phyloP scores from a whole-genome alignment of 2,888 invertebrate species.

The Tipula unca region DNA sequence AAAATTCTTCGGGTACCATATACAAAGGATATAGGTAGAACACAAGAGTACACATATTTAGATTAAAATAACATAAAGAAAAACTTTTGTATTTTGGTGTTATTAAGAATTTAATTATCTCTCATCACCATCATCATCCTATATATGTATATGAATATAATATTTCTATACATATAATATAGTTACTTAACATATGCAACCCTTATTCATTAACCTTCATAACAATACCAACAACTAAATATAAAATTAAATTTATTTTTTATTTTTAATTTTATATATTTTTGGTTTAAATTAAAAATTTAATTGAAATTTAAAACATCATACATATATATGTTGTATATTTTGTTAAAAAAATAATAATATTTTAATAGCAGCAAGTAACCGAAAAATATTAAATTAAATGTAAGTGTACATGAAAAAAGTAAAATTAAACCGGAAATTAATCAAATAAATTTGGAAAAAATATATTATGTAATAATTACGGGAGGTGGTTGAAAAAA shows the following conservation, averaged over 20 bases:
- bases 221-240: neutral
- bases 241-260: neutral
- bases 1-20: neutral
- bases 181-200: neutral
- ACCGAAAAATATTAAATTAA: conserved; percentile 8
- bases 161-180: neutral
- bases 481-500: neutral
- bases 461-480: neutral
- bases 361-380: neutral
- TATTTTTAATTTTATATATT: neutral
- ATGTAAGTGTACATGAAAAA: conserved; percentile 2
- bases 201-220: conserved; percentile 2
- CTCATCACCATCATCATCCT: neutral
- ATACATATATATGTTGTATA: neutral
- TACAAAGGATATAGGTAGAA: neutral
- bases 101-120: conserved; percentile 2
- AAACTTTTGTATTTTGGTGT: neutral
- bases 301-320: neutral
- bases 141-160: no score
- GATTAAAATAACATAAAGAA: neutral
- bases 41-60: neutral
- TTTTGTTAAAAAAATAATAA: neutral
- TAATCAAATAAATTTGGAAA: neutral
- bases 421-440: conserved; percentile 3
- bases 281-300: conserved; percentile 14